Evolutionary conservation across 2,113 vertebrate genomes (phyloP).

Genomic region (Gopherus evgoodei): DNA sequence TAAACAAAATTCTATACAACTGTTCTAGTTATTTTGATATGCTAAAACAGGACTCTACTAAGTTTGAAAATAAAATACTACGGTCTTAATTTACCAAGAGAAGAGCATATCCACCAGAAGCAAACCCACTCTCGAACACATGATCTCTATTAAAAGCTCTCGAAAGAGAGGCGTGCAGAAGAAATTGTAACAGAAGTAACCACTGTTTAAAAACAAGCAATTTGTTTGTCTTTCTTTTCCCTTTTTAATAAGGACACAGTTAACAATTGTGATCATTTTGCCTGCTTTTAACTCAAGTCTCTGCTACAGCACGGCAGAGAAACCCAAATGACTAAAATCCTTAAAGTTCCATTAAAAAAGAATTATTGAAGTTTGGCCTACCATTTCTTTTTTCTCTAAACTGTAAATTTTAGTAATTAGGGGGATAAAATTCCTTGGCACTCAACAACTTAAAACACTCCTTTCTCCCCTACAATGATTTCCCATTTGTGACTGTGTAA

Average conservation of each 20-base stretch:
- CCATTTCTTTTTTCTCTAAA: background rate
- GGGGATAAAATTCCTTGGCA: background rate
- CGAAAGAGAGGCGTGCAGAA: background rate
- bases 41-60: background rate
- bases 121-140: background rate
- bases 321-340: background rate
- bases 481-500: background rate
- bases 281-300: background rate
- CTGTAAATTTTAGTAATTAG: background rate
- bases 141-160: background rate
- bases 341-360: background rate
- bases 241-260: background rate
- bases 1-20: background rate
- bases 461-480: background rate
- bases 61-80: background rate
- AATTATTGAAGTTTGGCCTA: background rate
- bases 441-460: background rate
- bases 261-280: background rate
- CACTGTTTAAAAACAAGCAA: background rate
- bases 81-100: background rate
- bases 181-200: background rate
- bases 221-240: background rate
- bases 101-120: background rate
- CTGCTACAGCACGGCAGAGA: background rate
- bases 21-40: background rate